phyloP scores from a whole-genome alignment of 1,140 invertebrate genomes.

The Diorhabda elongata region DNA sequence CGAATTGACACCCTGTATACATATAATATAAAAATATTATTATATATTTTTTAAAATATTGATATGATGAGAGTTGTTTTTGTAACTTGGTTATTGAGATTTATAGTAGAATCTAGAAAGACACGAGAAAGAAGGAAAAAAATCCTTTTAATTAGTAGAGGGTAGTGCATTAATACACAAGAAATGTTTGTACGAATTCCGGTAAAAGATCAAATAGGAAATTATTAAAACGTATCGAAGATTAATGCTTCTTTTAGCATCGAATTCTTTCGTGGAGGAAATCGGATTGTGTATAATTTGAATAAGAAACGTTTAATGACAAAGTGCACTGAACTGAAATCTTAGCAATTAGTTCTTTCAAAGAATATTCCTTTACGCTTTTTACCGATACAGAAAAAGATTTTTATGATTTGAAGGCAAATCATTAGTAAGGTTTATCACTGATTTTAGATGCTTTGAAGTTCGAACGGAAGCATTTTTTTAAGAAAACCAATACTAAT shows the following conservation, averaged over 20 bases:
- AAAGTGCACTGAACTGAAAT: slow-evolving; percentile 43
- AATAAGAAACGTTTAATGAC: slow-evolving; percentile 38
- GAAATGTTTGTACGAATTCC: slow-evolving; percentile 12
- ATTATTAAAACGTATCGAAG: slow-evolving; percentile 36
- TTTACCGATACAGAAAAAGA: slow-evolving; percentile 32
- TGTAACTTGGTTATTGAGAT: no score
- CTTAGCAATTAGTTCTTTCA: slow-evolving; percentile 45
- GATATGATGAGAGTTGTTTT: no score
- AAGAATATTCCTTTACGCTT: slow-evolving; percentile 36
- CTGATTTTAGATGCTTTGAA: slow-evolving; percentile 44
- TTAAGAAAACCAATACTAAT: not conserved
- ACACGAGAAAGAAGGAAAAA: not conserved
- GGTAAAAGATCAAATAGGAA: slow-evolving; percentile 17
- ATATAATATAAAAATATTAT: no score
- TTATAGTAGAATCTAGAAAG: not conserved
- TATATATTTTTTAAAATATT: no score
- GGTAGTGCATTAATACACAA: slow-evolving; percentile 8
- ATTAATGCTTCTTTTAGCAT: slow-evolving; percentile 37
- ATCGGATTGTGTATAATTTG: slow-evolving; percentile 42
- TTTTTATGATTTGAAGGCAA: slow-evolving; percentile 39
- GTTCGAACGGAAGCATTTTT: slow-evolving; percentile 32
- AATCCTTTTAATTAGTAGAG: not conserved
- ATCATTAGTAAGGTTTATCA: slow-evolving; percentile 46
- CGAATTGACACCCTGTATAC: no score
- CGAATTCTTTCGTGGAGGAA: slow-evolving; percentile 38